Conservation (phyloP, 2,888 invertebrate species). For the Meiosimyza platycephala region DNA sequence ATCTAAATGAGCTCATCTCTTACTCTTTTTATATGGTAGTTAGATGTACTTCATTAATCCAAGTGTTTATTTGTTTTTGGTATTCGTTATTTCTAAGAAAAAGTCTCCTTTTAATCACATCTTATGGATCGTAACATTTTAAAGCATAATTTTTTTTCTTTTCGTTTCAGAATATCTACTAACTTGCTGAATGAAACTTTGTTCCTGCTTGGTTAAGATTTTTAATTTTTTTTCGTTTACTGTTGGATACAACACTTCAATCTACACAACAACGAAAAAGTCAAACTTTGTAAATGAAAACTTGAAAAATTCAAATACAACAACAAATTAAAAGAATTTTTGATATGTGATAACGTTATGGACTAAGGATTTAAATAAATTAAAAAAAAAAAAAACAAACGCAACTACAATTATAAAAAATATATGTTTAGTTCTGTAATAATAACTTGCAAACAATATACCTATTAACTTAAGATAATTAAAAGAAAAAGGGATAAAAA, state of each 20-base stretch:
- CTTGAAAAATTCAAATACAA: constrained; percentile 11
- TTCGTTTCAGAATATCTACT: not conserved
- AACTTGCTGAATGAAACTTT: constrained; percentile 16
- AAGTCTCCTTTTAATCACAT: not conserved
- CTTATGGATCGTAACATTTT: not conserved
- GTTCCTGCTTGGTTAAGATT: constrained; percentile 23
- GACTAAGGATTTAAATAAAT: constrained; percentile 16
- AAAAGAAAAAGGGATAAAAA: not conserved
- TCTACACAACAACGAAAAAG: not conserved
- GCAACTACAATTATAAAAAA: not conserved
- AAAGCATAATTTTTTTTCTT: not conserved
- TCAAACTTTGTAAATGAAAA: constrained; percentile 4
- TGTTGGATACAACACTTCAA: constrained; percentile 2
- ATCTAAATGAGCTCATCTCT: too few relatives aligned
- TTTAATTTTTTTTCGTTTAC: not conserved
- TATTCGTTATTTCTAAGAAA: not conserved
- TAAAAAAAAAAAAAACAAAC: not conserved
- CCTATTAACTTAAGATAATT: not conserved
- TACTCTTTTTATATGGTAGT: too few relatives aligned
- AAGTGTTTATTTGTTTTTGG: too few relatives aligned
- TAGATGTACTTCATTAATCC: too few relatives aligned
- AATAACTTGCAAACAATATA: constrained; percentile 4
- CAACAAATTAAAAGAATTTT: constrained; percentile 8
- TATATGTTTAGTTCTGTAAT: constrained; percentile 14
- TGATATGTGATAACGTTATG: constrained; percentile 26